Conservation (phyloP, 92 coral and sea anemone species). For the Phenganax subtilis region DNA sequence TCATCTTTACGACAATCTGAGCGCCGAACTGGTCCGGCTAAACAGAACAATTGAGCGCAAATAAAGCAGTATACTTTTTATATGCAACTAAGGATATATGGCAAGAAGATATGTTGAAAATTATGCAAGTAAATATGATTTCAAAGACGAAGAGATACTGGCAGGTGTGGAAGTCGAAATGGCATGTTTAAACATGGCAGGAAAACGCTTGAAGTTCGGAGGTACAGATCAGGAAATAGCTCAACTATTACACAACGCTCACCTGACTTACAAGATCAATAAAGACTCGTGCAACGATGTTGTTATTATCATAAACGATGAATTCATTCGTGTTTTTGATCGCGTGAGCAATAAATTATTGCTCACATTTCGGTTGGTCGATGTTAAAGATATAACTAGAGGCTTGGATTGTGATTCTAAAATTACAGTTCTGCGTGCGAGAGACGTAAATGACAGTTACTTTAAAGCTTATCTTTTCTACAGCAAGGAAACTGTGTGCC, state of each 20-base stretch:
- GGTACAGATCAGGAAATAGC: conserved; percentile 15
- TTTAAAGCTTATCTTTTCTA: conserved; percentile 6
- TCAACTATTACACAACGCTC: conserved; percentile 1
- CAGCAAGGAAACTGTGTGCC: conserved; percentile 12
- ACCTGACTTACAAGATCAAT: not conserved
- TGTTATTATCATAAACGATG: not conserved
- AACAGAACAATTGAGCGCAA: not conserved
- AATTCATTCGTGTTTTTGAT: not conserved
- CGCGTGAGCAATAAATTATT: not conserved
- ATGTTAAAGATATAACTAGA: conserved; percentile 1
- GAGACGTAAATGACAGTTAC: not conserved
- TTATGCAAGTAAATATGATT: not conserved
- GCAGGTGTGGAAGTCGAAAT: not conserved
- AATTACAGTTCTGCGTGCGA: not conserved
- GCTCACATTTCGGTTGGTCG: conserved; percentile 11
- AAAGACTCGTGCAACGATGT: not conserved
- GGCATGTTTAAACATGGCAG: conserved; percentile 4
- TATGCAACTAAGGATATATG: not conserved
- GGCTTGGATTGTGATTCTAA: conserved; percentile 4
- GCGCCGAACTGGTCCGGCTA: no score
- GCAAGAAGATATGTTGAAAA: not conserved
- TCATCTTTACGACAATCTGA: no score
- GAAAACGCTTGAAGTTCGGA: not conserved
- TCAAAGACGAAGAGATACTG: not conserved
- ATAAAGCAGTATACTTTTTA: not conserved